These are phyloP conservation scores for Murina feae DNA, from an alignment of 2,113 vertebrate species.

Conservation along the genomic window DNA sequence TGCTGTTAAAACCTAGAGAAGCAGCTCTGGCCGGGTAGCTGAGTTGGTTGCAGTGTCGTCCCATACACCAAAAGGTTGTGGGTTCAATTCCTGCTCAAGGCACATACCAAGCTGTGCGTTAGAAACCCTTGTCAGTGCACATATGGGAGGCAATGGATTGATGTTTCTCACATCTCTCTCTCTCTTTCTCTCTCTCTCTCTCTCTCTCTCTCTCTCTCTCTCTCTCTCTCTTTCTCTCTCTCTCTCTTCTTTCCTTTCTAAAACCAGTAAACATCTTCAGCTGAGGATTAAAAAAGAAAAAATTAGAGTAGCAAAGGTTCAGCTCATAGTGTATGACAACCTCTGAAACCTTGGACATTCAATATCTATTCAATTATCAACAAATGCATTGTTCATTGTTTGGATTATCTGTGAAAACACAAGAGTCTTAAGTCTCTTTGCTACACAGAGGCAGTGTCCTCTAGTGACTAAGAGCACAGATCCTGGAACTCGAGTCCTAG, in stretches of 20 bases:
- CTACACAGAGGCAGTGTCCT: neutral
- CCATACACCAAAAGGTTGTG: no score
- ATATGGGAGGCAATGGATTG: no score
- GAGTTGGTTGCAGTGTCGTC: no score
- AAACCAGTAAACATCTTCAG: neutral
- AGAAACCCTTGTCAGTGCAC: no score
- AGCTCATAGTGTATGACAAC: neutral
- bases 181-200: neutral
- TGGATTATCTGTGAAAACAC: neutral
- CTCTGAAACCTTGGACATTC: neutral
- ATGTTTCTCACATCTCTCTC: no score
- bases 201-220: no score
- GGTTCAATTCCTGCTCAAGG: no score
- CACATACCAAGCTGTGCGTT: no score
- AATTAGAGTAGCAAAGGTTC: neutral
- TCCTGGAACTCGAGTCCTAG: neutral
- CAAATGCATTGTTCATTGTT: neutral
- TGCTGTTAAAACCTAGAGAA: neutral
- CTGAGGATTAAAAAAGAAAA: neutral
- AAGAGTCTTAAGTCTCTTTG: neutral
- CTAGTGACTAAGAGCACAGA: neutral
- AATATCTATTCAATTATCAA: neutral
- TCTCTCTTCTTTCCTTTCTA: no score
- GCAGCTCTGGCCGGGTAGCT: neutral
- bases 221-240: no score